A percentile compares a stretch with the other conserved stretches of the same genome.
Conservation (phyloP, 2,113 vertebrate species). For the Cepphus grylle region DNA sequence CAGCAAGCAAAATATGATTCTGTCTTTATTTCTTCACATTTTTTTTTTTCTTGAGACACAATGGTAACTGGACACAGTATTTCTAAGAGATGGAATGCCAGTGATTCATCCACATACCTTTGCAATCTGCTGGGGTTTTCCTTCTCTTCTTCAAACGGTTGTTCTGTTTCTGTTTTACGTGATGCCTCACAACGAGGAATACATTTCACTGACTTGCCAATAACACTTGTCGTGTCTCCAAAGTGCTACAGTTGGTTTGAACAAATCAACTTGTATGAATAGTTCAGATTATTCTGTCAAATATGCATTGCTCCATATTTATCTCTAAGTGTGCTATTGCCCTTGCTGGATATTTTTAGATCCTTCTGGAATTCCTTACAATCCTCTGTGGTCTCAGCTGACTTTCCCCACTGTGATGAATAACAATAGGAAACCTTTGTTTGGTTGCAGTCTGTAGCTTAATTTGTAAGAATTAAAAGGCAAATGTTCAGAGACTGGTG, state of each 20-base stretch:
- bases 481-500: background rate
- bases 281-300: conserved; percentile 59
- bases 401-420: background rate
- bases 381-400: conserved; percentile 28
- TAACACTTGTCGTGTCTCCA: background rate
- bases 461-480: background rate
- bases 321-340: conserved; percentile 45
- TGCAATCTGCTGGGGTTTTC: conserved; percentile 21
- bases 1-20: background rate
- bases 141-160: background rate
- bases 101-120: background rate
- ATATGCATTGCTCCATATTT: conserved; percentile 27
- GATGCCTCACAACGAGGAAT: background rate
- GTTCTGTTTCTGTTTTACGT: background rate
- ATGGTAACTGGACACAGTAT: background rate
- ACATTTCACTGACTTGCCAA: conserved; percentile 30
- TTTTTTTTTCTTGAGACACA: background rate
- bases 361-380: conserved; percentile 49
- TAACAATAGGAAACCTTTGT: background rate
- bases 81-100: background rate
- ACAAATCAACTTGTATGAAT: conserved; percentile 28
- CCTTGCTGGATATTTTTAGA: conserved; percentile 61
- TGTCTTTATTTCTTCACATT: background rate
- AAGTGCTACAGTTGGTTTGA: conserved; percentile 34
- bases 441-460: background rate